phyloP scores from a whole-genome alignment of 2,113 vertebrate genomes.

The Ptyas mucosa region DNA sequence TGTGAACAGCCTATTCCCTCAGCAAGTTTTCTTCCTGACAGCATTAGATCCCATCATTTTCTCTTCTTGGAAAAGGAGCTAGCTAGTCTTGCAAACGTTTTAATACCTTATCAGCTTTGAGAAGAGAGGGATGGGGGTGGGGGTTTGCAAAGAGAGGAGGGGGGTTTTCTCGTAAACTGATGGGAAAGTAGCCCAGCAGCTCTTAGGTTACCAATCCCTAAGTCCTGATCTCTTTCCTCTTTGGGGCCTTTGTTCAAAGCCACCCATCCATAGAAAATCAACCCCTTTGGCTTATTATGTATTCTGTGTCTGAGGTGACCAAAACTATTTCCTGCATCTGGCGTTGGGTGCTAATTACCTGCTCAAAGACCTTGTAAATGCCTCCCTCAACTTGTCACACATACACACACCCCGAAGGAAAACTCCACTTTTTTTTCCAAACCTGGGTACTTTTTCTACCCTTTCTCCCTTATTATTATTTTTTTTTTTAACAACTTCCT shows the following conservation, averaged over 20 bases:
- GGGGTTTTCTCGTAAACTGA: slow-evolving; percentile 63
- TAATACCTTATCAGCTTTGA: slow-evolving; percentile 58
- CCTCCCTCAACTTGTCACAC: slow-evolving; percentile 45
- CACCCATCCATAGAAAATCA: slow-evolving; percentile 89
- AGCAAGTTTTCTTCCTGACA: slow-evolving; percentile 35
- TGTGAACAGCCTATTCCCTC: slow-evolving; percentile 39
- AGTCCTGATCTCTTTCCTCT: slow-evolving; percentile 75
- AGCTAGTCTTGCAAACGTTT: slow-evolving; percentile 49
- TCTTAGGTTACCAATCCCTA: slow-evolving; percentile 79
- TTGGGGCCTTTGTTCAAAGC: slow-evolving; percentile 85
- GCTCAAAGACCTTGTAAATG: slow-evolving; percentile 65
- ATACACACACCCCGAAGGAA: not conserved
- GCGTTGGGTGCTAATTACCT: slow-evolving; percentile 70
- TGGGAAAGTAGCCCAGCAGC: slow-evolving; percentile 78
- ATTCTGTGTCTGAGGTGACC: slow-evolving; percentile 80
- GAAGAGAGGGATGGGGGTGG: slow-evolving; percentile 16
- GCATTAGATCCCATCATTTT: not conserved
- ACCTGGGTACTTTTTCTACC: slow-evolving; percentile 24
- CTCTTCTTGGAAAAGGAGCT: slow-evolving; percentile 40
- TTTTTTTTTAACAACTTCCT: slow-evolving; percentile 19
- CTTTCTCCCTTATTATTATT: not conserved
- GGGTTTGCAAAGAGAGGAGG: not conserved
- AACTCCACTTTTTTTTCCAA: slow-evolving; percentile 47
- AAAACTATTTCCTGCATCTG: slow-evolving; percentile 79
- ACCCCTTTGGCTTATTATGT: slow-evolving; percentile 81